Percentiles rank a stretch among this genome's conserved stretches.
Evolutionary conservation across 2,797 vertebrate genomes (phyloP).

Genomic region (Platalea minor): DNA sequence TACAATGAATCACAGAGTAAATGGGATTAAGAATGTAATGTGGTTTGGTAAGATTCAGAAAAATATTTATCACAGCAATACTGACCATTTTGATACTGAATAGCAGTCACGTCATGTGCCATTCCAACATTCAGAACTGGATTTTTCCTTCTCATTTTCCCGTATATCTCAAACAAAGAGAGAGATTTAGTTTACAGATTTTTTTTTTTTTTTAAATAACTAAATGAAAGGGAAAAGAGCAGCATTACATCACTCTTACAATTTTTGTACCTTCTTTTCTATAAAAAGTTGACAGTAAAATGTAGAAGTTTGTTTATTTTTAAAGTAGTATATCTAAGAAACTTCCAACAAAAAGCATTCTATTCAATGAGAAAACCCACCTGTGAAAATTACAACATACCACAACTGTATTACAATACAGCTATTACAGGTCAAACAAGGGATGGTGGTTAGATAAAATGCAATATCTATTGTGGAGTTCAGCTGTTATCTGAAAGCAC

Average conservation of each 20-base stretch:
- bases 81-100: neutral
- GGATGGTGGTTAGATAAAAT: neutral
- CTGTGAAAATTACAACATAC: neutral
- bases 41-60: neutral
- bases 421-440: neutral
- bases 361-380: neutral
- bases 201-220: neutral
- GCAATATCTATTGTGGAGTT: neutral
- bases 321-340: neutral
- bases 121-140: neutral
- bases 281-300: neutral
- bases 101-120: neutral
- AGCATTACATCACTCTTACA: neutral
- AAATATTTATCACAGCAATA: neutral
- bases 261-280: neutral
- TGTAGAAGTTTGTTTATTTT: neutral
- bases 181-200: neutral
- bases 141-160: neutral
- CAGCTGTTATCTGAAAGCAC: neutral
- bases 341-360: neutral
- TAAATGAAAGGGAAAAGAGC: neutral
- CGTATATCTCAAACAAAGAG: neutral
- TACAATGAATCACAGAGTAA: neutral
- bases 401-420: neutral
- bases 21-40: neutral